Evolutionary conservation across 1,140 invertebrate genomes (phyloP), one percentile per base, ranked within the genome.

Genomic region (Drosophila orena): DNA sequence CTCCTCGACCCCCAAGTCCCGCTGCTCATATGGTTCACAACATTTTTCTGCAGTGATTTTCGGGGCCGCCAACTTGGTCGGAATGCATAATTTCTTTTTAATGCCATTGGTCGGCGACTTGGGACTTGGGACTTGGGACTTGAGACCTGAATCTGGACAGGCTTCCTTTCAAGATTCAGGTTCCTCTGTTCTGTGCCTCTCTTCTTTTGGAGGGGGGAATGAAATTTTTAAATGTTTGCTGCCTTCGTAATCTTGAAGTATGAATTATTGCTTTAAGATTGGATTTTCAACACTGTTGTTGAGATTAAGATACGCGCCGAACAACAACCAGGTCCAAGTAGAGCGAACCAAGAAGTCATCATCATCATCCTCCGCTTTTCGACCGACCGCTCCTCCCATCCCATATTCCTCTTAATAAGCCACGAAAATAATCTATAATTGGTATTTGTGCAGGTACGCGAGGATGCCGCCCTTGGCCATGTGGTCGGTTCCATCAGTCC

Each of bases 401-500:
- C 44, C 37, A 46, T 30, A 59, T 58, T 20, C 52, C 43, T 50
- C 59, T 65, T 70, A 70, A 71, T 71, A 70, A 56, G 52, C 64
- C 65, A 57, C 43, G 52, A 79, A 81, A 79, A 58, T 79, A 89
- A 89, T 89, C 83, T 86, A 77, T 89, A 89, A 89, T 90, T 90
- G 85, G 59, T 68, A 72, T 77, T 59, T 22, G 92, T 93, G 56
- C 92, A 97, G 96, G 95, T 98, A 24, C 94, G 94, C 57, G 97
- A 98, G 93, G 95, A 97, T 91, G 95, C 95, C 0, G 93, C 93
- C 79, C 95, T 97, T 20, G 97, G 97, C 1, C 94, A 95, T 66
- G 93, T 96, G 10, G 95, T 98, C 5, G 97, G 97, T 3, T 96
- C 95, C 6, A 96, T 98, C 14, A 95, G 95, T 1, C 95, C 95